Percentiles rank a stretch among this genome's conserved stretches.
Conservation (phyloP, 2,888 invertebrate genomes). For the Dastarcus helophoroides region DNA sequence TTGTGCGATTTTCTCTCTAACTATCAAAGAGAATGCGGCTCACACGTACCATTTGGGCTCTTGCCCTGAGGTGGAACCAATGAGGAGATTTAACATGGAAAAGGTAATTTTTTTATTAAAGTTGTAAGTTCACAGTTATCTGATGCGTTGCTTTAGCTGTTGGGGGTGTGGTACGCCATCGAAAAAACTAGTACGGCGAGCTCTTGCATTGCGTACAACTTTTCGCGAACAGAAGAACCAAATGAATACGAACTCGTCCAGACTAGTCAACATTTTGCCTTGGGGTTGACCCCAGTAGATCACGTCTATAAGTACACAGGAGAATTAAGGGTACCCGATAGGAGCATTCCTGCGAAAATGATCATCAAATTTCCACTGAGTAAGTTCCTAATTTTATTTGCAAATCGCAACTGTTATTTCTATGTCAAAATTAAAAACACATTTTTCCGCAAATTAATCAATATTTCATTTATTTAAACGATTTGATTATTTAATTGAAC, state of each 20-base stretch:
- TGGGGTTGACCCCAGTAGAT: slow-evolving; percentile 61
- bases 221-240: slow-evolving; percentile 57
- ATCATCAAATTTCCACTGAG: slow-evolving; percentile 66
- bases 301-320: slow-evolving; percentile 74
- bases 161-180: slow-evolving; percentile 72
- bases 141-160: slow-evolving; percentile 42
- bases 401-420: neutral
- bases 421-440: slow-evolving; percentile 1
- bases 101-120: slow-evolving; percentile 42
- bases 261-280: slow-evolving; percentile 56
- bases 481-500: too few species aligned
- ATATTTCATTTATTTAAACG: too few species aligned
- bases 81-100: slow-evolving; percentile 61
- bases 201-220: slow-evolving; percentile 68
- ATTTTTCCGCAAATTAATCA: too few species aligned
- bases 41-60: slow-evolving; percentile 65
- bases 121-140: too few species aligned
- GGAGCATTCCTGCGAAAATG: slow-evolving; percentile 58
- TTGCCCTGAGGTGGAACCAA: slow-evolving; percentile 63
- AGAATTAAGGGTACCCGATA: slow-evolving; percentile 50
- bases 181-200: slow-evolving; percentile 76
- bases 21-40: too few species aligned
- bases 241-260: slow-evolving; percentile 59
- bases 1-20: too few species aligned
- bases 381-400: slow-evolving; percentile 39